phyloP scores from a whole-genome alignment of 2,797 vertebrate genomes.

The Crenichthys baileyi region DNA sequence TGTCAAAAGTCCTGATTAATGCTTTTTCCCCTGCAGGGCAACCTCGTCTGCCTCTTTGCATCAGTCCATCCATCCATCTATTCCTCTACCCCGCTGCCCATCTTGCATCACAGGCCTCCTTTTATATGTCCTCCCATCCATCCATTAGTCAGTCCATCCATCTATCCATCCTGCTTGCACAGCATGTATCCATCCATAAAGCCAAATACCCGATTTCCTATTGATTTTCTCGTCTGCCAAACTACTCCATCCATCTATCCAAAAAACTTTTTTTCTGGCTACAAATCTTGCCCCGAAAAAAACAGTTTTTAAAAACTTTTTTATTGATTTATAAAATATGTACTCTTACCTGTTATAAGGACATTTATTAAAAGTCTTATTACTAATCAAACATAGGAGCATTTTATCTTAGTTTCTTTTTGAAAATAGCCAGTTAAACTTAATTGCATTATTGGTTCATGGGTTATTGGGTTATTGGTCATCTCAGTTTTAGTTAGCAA shows the following conservation, averaged over 20 bases:
- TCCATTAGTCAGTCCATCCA: not conserved
- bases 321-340: not conserved
- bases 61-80: constrained; percentile 17
- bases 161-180: constrained; percentile 8
- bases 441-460: not conserved
- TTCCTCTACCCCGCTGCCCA: constrained; percentile 3
- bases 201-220: not conserved
- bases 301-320: not conserved
- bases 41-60: constrained; percentile 19
- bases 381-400: too few species aligned
- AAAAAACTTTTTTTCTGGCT: not conserved
- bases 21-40: constrained; percentile 41
- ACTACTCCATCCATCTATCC: not conserved
- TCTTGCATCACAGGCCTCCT: constrained; percentile 4
- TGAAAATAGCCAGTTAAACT: not conserved
- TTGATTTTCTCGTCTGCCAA: not conserved
- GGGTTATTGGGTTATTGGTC: too few species aligned
- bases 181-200: constrained; percentile 4
- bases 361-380: not conserved
- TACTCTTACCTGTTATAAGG: not conserved
- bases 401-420: not conserved
- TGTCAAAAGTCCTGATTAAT: constrained; percentile 66
- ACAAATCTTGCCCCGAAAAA: not conserved
- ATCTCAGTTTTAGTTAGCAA: not conserved
- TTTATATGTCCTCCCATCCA: constrained; percentile 1